Percentiles rank a stretch among this genome's conserved stretches.
Conservation (phyloP, 2,113 vertebrate species). For the Gorsachius goisagi region DNA sequence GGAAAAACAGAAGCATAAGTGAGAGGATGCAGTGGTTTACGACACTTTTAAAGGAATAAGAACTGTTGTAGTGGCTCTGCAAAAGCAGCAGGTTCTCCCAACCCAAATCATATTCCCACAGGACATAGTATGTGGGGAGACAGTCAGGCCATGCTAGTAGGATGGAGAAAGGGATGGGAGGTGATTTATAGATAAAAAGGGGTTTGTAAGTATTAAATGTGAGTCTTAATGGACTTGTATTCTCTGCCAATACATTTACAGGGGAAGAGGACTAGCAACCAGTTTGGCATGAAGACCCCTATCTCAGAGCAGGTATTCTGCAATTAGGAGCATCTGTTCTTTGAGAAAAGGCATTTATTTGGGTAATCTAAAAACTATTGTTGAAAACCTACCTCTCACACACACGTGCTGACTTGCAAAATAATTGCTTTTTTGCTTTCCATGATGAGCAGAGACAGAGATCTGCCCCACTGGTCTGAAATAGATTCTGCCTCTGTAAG, state of each 20-base stretch:
- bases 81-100: neutral
- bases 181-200: neutral
- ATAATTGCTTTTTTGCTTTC: neutral
- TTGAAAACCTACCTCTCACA: neutral
- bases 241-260: neutral
- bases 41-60: neutral
- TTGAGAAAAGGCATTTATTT: neutral
- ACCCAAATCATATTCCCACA: neutral
- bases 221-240: neutral
- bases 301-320: neutral
- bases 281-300: neutral
- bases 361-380: neutral
- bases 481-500: neutral
- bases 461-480: neutral
- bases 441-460: neutral
- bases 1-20: neutral
- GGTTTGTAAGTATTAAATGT: slow-evolving; percentile 19
- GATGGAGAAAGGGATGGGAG: neutral
- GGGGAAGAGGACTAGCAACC: neutral
- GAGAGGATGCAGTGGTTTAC: neutral
- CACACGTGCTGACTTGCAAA: neutral
- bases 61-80: neutral
- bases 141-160: neutral
- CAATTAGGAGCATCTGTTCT: neutral
- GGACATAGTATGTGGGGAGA: fast-evolving